Evolutionary conservation across 92 coral and sea anemone species (phyloP).

Genomic region (Parazoanthus swiftii): DNA sequence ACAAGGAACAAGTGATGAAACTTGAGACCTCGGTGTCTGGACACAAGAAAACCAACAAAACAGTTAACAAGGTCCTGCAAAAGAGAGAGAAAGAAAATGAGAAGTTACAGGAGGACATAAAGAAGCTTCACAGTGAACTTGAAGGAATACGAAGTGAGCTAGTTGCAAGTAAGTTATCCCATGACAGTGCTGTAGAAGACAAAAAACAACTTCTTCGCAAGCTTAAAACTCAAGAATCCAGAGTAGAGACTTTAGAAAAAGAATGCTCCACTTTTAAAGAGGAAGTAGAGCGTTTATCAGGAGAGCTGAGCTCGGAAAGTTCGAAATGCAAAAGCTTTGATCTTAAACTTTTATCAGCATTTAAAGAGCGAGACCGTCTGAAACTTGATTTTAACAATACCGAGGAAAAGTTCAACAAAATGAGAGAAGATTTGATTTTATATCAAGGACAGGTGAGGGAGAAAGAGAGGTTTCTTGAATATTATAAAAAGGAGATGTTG

Average conservation of each 20-base stretch:
- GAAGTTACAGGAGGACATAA: neutral
- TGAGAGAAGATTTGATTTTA: neutral
- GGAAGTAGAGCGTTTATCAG: neutral
- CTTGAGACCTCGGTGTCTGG: conserved; percentile 21
- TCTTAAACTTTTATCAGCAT: conserved; percentile 10
- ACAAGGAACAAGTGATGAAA: conserved; percentile 18
- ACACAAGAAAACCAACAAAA: conserved; percentile 18
- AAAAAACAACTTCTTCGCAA: conserved; percentile 20
- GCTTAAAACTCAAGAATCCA: neutral
- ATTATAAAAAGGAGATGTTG: neutral
- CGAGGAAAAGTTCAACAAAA: neutral
- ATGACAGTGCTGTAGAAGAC: neutral
- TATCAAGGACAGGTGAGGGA: conserved; percentile 15
- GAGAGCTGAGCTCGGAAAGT: neutral
- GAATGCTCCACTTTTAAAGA: neutral
- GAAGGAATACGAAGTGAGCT: conserved; percentile 2
- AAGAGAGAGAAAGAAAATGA: conserved; percentile 21
- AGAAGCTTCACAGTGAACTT: neutral
- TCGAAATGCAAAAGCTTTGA: neutral
- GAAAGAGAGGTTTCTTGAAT: neutral
- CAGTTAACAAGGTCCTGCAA: neutral
- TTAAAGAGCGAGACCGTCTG: conserved; percentile 10
- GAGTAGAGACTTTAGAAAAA: conserved; percentile 6
- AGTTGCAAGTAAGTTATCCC: neutral
- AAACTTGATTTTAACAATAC: neutral